Percentiles rank a stretch among this genome's conserved stretches.
These are phyloP conservation scores for Phasianus colchicus DNA, from an alignment of 2,113 vertebrate species.

Conservation along the genomic window DNA sequence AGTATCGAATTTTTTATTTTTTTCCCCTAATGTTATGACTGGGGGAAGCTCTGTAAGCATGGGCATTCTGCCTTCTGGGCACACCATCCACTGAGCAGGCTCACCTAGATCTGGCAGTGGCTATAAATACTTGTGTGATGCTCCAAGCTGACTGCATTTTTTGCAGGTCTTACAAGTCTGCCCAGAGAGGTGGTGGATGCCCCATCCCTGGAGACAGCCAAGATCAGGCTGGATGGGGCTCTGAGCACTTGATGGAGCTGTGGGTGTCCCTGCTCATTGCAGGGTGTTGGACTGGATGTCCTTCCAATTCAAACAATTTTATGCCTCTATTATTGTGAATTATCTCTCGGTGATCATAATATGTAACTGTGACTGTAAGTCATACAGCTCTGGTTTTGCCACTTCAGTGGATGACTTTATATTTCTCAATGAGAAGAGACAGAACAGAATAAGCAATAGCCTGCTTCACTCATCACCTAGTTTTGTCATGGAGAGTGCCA, in stretches of 20 bases:
- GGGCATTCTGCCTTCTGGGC: neutral
- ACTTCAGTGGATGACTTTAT: neutral
- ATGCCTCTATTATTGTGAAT: neutral
- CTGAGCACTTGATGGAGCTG: no score
- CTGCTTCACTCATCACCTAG: neutral
- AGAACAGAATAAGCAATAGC: neutral
- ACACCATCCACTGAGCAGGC: rapidly evolving
- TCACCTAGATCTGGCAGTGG: neutral
- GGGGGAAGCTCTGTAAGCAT: neutral
- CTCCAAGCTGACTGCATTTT: neutral
- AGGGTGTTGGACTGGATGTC: no score
- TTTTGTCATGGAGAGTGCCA: neutral
- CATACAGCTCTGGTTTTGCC: neutral
- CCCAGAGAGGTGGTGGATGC: no score
- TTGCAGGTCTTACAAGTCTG: neutral
- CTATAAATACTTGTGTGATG: neutral
- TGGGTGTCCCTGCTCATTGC: no score
- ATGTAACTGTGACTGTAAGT: neutral
- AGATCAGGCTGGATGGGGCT: no score
- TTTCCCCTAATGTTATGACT: neutral
- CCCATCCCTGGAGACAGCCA: no score
- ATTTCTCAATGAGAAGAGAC: neutral
- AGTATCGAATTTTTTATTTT: neutral
- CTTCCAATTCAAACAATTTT: no score
- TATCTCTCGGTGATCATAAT: neutral